Conservation (phyloP, 2,797 vertebrate genomes). For the Microcaecilia unicolor region DNA sequence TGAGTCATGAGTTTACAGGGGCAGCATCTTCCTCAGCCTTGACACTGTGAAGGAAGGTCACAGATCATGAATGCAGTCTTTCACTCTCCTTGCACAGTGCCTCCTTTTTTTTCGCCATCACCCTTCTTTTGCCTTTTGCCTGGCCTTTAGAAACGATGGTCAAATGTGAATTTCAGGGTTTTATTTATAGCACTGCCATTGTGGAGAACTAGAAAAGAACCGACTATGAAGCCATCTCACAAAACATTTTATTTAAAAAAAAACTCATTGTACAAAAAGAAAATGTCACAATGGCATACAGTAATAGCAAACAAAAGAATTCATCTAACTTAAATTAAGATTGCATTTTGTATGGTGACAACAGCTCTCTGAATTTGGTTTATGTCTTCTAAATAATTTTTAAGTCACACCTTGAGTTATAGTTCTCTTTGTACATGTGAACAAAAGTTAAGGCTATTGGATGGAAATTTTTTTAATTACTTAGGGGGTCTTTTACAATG, state of each 20-base stretch:
- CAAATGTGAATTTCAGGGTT: conserved; percentile 54
- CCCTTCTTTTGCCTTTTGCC: conserved; percentile 46
- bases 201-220: conserved; percentile 55
- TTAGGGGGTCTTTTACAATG: too few relatives aligned
- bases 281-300: conserved; percentile 55
- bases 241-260: conserved; percentile 61
- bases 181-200: conserved; percentile 63
- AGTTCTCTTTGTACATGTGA: too few relatives aligned
- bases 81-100: conserved; percentile 46
- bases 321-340: conserved; percentile 44
- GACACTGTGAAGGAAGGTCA: conserved; percentile 45
- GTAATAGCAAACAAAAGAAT: conserved; percentile 48
- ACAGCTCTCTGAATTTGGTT: conserved; percentile 44
- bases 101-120: conserved; percentile 44
- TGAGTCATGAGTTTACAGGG: conserved; percentile 41
- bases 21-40: conserved; percentile 35
- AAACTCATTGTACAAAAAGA: conserved; percentile 54
- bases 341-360: conserved; percentile 40
- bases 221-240: conserved; percentile 58
- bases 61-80: conserved; percentile 47
- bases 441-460: too few relatives aligned
- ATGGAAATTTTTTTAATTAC: too few relatives aligned
- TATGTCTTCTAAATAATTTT: conserved; percentile 46
- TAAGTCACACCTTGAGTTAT: too few relatives aligned
- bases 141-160: conserved; percentile 50